These are phyloP conservation scores for Gavialis gangeticus DNA, from an alignment of 2,113 vertebrate species.

Conservation along the genomic window DNA sequence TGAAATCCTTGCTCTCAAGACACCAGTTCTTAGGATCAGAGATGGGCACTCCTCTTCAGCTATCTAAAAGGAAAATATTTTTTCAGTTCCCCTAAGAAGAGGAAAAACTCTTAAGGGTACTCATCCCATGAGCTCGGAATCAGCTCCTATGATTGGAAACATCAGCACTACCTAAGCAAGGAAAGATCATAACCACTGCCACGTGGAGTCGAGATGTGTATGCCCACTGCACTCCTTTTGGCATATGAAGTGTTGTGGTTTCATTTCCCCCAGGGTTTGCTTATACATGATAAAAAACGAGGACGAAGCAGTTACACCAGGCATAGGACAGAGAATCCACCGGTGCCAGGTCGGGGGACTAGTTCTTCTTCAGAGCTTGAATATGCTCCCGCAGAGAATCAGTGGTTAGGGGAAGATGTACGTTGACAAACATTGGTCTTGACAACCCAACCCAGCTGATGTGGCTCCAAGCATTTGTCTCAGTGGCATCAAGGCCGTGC, in stretches of 20 bases:
- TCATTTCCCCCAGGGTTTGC: neutral
- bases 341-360: neutral
- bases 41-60: constrained; percentile 33
- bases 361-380: neutral
- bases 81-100: constrained; percentile 1
- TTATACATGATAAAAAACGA: neutral
- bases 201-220: fast-evolving
- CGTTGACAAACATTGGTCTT: neutral
- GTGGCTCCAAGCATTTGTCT: neutral
- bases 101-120: neutral
- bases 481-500: neutral
- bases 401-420: neutral
- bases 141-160: neutral
- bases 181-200: neutral
- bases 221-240: neutral
- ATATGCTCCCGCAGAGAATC: neutral
- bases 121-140: neutral
- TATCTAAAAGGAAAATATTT: constrained; percentile 30
- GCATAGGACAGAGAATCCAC: neutral
- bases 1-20: constrained; percentile 7
- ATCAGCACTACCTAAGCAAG: neutral
- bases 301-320: neutral
- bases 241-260: neutral
- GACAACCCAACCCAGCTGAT: neutral
- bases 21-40: neutral